Percentiles rank a stretch among this genome's conserved stretches.
phyloP scores from a whole-genome alignment of 2,113 vertebrate genomes.

The Calyptomena viridis region DNA sequence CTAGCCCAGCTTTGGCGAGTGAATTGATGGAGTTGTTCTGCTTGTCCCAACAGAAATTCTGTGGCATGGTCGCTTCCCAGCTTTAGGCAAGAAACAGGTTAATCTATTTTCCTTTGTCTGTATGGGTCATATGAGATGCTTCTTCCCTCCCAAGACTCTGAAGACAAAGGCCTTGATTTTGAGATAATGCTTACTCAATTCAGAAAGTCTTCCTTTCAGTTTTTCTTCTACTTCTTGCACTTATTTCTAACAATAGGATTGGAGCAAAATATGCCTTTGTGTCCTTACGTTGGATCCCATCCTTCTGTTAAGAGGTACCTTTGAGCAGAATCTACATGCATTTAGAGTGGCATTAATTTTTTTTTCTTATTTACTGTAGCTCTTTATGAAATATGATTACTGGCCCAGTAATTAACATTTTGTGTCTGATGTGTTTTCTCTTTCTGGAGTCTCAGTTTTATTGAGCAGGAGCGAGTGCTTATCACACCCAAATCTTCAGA shows the following conservation, averaged over 20 bases:
- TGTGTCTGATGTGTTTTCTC: background rate
- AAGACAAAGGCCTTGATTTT: background rate
- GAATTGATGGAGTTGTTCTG: background rate
- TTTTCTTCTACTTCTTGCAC: background rate
- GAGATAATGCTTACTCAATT: background rate
- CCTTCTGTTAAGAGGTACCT: background rate
- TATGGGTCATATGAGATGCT: background rate
- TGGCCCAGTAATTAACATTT: slow-evolving; percentile 17
- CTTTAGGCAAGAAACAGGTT: background rate
- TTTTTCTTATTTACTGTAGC: background rate
- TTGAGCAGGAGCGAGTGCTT: background rate
- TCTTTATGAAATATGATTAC: slow-evolving; percentile 9
- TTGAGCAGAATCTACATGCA: background rate
- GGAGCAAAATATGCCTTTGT: background rate
- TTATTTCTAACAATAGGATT: background rate
- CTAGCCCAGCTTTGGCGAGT: background rate
- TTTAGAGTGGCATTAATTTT: background rate
- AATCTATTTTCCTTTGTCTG: background rate
- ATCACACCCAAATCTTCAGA: background rate
- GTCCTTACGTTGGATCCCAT: background rate
- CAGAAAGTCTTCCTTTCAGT: background rate
- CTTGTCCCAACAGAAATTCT: background rate
- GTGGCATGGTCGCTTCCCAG: background rate
- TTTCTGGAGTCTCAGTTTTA: background rate
- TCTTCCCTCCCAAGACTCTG: background rate